Percentiles rank a stretch among this genome's conserved stretches.
Evolutionary conservation across 37 sponge, comb jelly and placozoan genomes (phyloP).

Genomic region (Tethya wilhelma): DNA sequence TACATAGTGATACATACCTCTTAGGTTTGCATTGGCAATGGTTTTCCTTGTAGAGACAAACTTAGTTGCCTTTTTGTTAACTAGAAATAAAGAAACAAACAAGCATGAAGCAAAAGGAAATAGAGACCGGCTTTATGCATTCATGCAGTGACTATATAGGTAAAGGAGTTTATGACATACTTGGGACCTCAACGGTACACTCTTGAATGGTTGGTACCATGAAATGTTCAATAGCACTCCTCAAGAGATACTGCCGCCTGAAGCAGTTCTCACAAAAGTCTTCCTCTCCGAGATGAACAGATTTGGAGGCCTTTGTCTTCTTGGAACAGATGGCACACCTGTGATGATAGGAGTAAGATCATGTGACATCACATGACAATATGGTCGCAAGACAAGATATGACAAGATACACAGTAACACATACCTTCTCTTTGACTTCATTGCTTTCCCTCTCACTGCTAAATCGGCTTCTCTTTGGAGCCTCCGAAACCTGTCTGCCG

Average conservation of each 20-base stretch:
- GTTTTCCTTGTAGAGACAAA: constrained; percentile 45
- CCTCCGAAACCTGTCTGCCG: constrained; percentile 27
- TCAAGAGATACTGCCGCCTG: constrained; percentile 46
- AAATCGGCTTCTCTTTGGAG: constrained; percentile 7
- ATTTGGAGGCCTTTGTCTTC: constrained; percentile 36
- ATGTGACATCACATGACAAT: background rate
- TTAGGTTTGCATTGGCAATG: constrained; percentile 55
- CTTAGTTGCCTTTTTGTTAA: constrained; percentile 67
- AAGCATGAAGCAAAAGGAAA: too few species aligned
- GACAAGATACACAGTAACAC: too few species aligned
- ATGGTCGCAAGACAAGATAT: too few species aligned
- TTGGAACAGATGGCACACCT: constrained; percentile 62
- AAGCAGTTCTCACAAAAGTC: constrained; percentile 66
- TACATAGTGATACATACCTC: constrained; percentile 41
- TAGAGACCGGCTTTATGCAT: too few species aligned
- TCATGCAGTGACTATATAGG: background rate
- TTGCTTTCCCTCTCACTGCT: background rate
- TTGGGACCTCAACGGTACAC: constrained; percentile 51
- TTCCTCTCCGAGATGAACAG: constrained; percentile 34
- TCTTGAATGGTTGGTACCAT: constrained; percentile 70
- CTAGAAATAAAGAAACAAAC: background rate
- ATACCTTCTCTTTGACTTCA: constrained; percentile 37
- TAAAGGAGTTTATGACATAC: constrained; percentile 21
- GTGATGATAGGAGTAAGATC: background rate
- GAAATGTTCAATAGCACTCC: constrained; percentile 78